Evolutionary conservation across 2,113 vertebrate species (phyloP), one percentile per base, ranked within the genome.

Genomic region (Chaetorhynchus papuensis): DNA sequence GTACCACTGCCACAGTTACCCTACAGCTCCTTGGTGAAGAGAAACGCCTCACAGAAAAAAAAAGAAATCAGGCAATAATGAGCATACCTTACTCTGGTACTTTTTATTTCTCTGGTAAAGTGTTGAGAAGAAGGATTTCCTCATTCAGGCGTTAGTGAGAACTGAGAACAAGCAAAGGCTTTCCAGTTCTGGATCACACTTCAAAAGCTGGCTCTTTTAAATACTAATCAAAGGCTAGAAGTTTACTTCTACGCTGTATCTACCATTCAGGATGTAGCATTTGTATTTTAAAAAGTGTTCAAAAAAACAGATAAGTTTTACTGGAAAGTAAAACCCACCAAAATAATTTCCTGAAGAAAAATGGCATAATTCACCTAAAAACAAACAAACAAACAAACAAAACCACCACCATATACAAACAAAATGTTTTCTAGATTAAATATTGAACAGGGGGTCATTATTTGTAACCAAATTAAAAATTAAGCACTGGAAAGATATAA

Each of bases 221-320:
- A 87, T 28, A 35, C 10, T 65, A 92, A 75, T 54, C 44, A 90
- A 92, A 87, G 56, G 17, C 24, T 83, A 52, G 71, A 90, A 37
- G 3, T n/a, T 88, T 63, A 52, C 13, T 69, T 83, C 61, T 44
- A 68, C 4, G 24, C 6, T 11, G 14, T 41, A 69, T 27, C 24
- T 75, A 49, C 7, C 4, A 56, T 47, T 53, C 68, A n/a, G n/a
- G 10, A 53, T 37, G 26, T 21, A 31, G 8, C 10, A 47, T 39
- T 75, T 86, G 4, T 23, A 6, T 19, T 75, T 59, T 4, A 23
- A 47, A 41, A 49, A 57, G 10, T 20, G 6, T 54, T 7, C 12
- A 30, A 90, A 57, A 53, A 12, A 49, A 35, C 20, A 45, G 33
- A 42, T 42, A 50, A 15, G 2, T 45, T 90, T 86, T 63, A 66